Evolutionary conservation across 2,888 invertebrate genomes (phyloP), one percentile per base, ranked within the genome.

Genomic region (Entomobrya multifasciata): DNA sequence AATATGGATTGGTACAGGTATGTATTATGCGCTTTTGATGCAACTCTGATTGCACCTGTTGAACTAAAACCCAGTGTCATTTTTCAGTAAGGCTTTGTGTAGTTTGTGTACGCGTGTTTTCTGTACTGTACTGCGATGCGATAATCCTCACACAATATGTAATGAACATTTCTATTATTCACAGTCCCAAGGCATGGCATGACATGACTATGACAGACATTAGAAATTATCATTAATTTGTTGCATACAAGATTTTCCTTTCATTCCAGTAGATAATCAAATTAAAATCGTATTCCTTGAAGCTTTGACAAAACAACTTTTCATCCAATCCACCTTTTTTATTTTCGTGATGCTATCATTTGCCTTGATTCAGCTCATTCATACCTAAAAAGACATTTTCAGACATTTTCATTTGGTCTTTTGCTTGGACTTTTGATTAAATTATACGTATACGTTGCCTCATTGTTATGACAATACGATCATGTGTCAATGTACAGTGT

Each of bases 1-100:
- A 95, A 95, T 92, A 93, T 95, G 91, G 95, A 95, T 92, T 95
- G 94, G 94, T 93, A 93, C 92, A 93, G 94, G 94, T 94, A 92
- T 92, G 92, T 13, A 52, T n/a, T 5, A 72, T 36, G 27, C 25
- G 44, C 41, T 13, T 67, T 67, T 27, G 10, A 72, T 47, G 20
- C 17, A n/a, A n/a, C n/a, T n/a, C n/a, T n/a, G n/a, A n/a, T 10
- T 72, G n/a, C 60, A 17, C 17, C 52, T 17, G 52, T 47, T 47
- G 47, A 52, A 6, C 52, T 52, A 15, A 17, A 52, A 52, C 52
- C 52, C 4, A 52, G 52, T 52, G 4, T 17, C 4, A 6, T 4
- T 52, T 6, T 6, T 52, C 17, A 52, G 17, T 11, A 8, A 17
- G 60, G n/a, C n/a, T n/a, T n/a, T n/a, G n/a, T n/a, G n/a, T n/a